phyloP scores from a whole-genome alignment of 1,140 invertebrate genomes.

The Camponotus pennsylvanicus region DNA sequence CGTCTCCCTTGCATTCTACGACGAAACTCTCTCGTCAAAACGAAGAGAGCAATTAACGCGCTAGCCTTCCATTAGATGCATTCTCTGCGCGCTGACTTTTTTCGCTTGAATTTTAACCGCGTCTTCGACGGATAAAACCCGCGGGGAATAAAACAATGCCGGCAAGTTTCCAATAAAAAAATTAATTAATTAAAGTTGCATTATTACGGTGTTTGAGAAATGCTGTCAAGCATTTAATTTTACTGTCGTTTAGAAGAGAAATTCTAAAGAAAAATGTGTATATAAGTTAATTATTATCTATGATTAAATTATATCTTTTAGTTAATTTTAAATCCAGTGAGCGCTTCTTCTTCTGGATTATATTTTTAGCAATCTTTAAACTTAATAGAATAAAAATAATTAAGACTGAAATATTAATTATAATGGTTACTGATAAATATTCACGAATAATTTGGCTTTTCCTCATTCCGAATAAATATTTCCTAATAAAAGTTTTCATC shows the following conservation, averaged over 20 bases:
- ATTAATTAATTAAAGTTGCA: conserved; percentile 23
- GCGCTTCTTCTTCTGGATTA: neutral
- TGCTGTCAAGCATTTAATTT: neutral
- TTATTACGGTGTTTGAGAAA: neutral
- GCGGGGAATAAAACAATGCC: conserved; percentile 29
- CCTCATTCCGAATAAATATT: neutral
- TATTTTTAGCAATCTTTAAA: neutral
- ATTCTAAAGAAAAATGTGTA: neutral
- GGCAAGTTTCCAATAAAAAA: neutral
- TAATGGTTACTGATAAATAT: neutral
- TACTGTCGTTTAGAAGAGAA: neutral
- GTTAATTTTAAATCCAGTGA: neutral
- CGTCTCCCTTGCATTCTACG: conserved; percentile 24
- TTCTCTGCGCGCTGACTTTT: conserved; percentile 18
- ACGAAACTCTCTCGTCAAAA: conserved; percentile 11
- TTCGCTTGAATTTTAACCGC: conserved; percentile 39
- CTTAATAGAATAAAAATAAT: neutral
- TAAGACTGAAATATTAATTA: neutral
- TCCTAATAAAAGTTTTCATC: neutral
- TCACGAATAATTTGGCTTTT: neutral
- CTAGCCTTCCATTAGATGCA: conserved; percentile 56
- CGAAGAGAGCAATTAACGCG: conserved; percentile 68
- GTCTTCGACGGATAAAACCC: conserved; percentile 23
- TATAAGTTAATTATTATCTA: neutral
- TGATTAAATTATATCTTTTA: neutral